A percentile compares a stretch with the other conserved stretches of the same genome.
Evolutionary conservation across 1,140 invertebrate genomes (phyloP).

Genomic region (Macrotrachela quadricornifera): DNA sequence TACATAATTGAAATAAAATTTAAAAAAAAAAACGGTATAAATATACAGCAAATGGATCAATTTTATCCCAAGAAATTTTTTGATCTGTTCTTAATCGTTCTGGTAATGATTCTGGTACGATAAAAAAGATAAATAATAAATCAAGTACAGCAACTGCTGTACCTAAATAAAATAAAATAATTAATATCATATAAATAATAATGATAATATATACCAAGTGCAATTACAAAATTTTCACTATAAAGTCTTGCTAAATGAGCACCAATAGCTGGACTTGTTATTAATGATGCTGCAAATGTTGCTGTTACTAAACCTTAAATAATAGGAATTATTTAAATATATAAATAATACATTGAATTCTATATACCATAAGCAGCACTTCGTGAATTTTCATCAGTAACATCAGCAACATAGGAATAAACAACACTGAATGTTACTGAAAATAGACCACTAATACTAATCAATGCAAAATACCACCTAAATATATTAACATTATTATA

Average conservation of each 20-base stretch:
- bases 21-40: neutral
- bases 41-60: constrained; percentile 61
- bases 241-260: constrained; percentile 72
- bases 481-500: too few relatives aligned
- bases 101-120: constrained; percentile 86
- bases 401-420: constrained; percentile 96
- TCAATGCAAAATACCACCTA: constrained; percentile 93
- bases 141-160: constrained; percentile 80
- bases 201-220: constrained; percentile 37
- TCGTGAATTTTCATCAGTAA: constrained; percentile 86
- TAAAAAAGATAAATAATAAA: constrained; percentile 90
- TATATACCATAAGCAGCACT: constrained; percentile 87
- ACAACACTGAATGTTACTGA: constrained; percentile 90
- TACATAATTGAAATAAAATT: neutral
- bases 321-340: neutral
- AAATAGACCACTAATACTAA: constrained; percentile 91
- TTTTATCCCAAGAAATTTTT: constrained; percentile 51
- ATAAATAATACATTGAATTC: constrained; percentile 16
- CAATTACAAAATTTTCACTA: constrained; percentile 79
- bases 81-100: constrained; percentile 36
- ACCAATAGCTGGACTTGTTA: constrained; percentile 82
- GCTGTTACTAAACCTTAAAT: constrained; percentile 49
- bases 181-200: too few relatives aligned
- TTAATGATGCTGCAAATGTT: constrained; percentile 91
- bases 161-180: too few relatives aligned